These are phyloP conservation scores for Apoderus coryli DNA, from an alignment of 2,888 invertebrate genomes.

Conservation along the genomic window DNA sequence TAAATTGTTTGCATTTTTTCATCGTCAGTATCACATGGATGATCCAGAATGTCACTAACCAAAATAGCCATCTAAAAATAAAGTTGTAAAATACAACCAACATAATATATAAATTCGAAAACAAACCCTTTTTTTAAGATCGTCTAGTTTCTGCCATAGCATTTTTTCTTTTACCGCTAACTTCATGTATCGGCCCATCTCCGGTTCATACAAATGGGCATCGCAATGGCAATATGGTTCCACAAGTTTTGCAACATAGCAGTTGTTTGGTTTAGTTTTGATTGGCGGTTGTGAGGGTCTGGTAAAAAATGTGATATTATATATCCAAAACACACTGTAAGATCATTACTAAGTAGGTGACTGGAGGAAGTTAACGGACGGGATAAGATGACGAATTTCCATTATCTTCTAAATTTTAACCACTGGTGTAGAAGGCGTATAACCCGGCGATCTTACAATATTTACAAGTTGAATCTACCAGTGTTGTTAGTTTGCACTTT, in stretches of 20 bases:
- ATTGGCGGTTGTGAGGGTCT: conserved; percentile 47
- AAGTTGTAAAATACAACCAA: not conserved
- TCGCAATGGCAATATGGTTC: conserved; percentile 52
- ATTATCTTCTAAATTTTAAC: too few relatives aligned
- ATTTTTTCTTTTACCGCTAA: conserved; percentile 44
- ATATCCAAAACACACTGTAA: too few relatives aligned
- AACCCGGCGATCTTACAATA: too few relatives aligned
- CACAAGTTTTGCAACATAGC: conserved; percentile 38
- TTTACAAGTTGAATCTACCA: too few relatives aligned
- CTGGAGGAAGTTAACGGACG: too few relatives aligned
- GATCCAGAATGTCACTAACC: conserved; percentile 46
- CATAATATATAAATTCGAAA: too few relatives aligned
- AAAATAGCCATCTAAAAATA: conserved; percentile 41
- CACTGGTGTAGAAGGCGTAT: too few relatives aligned
- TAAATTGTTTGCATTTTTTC: conserved; percentile 48
- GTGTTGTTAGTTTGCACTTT: too few relatives aligned
- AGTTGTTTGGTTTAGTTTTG: conserved; percentile 34
- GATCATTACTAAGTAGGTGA: too few relatives aligned
- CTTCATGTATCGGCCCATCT: conserved; percentile 45
- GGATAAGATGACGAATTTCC: too few relatives aligned
- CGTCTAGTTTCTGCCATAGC: conserved; percentile 39
- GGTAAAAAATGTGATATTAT: too few relatives aligned
- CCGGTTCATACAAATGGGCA: conserved; percentile 42
- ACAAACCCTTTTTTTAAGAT: conserved; percentile 30
- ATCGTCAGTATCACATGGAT: conserved; percentile 46